Evolutionary conservation across 2,113 vertebrate genomes (phyloP), one percentile per base, ranked within the genome.

Genomic region (Bagarius yarrelli): DNA sequence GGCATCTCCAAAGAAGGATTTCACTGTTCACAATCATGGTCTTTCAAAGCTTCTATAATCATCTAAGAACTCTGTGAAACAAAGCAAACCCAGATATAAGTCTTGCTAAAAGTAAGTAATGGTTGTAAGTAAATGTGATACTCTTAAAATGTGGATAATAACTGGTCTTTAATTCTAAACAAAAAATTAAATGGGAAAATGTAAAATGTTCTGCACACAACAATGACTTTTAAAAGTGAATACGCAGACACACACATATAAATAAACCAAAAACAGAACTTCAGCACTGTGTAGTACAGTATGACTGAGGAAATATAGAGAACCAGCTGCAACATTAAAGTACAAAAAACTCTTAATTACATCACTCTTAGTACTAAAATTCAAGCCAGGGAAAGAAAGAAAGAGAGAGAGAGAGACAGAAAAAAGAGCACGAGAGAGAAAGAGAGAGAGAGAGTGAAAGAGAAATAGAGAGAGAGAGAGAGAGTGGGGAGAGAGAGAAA

Each of bases 301-400:
- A 86, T 85, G 82, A 81, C 83, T 86, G 80, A 56, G 81, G 84
- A 72, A 89, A 88, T 85, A 90, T 83, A 86, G 87, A 79, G 85
- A 80, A 81, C 67, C 80, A 80, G 47, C 44, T 84, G 83, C 36
- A 76, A 78, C 77, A 86, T 87, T 85, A 60, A 80, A 82, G 80
- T 85, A 89, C 84, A 23, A 21, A 21, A 76, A 76, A 89, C 85
- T 81, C 86, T 88, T 83, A 87, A 87, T 89, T 90, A 88, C 89
- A 86, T 77, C 70, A 86, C 84, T 59, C 30, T 78, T 73, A 71
- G 66, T 81, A 63, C 86, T 84, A 89, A n/a, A n/a, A n/a, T n/a
- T n/a, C n/a, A n/a, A n/a, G n/a, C n/a, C 47, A 50, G 13, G 13
- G 47, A 50, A 13, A 50, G 47, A 50, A 13, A 83, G 86, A 88